These are phyloP conservation scores for Drosophila nr. medialis DNA, from an alignment of 2,888 invertebrate species.

Conservation along the genomic window DNA sequence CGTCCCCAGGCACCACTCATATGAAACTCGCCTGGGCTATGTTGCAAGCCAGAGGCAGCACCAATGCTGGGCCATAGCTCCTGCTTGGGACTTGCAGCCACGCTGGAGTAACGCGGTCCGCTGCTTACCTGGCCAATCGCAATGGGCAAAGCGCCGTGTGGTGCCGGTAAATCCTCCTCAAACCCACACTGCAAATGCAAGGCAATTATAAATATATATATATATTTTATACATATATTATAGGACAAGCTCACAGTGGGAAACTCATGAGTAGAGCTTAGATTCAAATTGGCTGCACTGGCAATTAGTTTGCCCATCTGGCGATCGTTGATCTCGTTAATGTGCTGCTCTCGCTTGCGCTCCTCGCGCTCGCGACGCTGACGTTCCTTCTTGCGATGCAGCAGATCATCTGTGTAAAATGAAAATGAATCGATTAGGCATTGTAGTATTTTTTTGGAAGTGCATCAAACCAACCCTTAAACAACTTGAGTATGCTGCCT, in stretches of 20 bases:
- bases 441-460: background rate
- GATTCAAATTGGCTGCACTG: conserved; percentile 88
- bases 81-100: conserved; percentile 78
- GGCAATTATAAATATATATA: background rate
- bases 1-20: conserved; percentile 69
- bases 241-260: conserved; percentile 85
- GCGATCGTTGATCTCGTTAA: conserved; percentile 89
- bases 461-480: conserved; percentile 86
- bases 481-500: conserved; percentile 88
- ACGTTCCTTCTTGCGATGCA: conserved; percentile 89
- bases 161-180: conserved; percentile 75
- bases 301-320: conserved; percentile 89
- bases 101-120: conserved; percentile 65
- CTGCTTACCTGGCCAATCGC: conserved; percentile 43
- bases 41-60: conserved; percentile 28
- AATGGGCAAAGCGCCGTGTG: conserved; percentile 48
- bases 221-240: background rate
- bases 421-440: background rate
- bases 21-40: conserved; percentile 41
- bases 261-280: conserved; percentile 86
- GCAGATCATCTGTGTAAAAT: conserved; percentile 88
- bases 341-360: conserved; percentile 91
- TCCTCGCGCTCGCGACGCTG: conserved; percentile 91
- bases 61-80: conserved; percentile 81
- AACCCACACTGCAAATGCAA: conserved; percentile 80